Evolutionary conservation across 2,888 invertebrate genomes (phyloP), one percentile per base, ranked within the genome.

Genomic region (Antitype chi): DNA sequence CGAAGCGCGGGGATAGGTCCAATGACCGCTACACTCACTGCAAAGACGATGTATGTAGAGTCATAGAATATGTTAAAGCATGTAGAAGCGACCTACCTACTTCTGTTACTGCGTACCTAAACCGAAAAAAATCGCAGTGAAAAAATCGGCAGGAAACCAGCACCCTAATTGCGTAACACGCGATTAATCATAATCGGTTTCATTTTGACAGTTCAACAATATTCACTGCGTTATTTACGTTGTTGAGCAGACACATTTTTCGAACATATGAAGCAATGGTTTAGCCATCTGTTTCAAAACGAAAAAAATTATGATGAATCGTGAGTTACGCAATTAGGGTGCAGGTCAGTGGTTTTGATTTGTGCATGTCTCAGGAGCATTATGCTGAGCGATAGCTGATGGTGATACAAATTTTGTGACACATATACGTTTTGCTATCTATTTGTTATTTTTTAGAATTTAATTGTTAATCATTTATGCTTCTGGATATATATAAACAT

Each of bases 11-110:
- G 28, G 43, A 23, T 28, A 38, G 28, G 64, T 64, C 25, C 78
- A 85, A 71, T 70, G 70, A 60, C 69, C 76, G 55, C 66, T 53
- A 70, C 38, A 59, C 38, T 47, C 38, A 52, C 23, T 67, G 49
- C 52, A 23, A 62, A 74, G 59, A 43, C 60, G 70, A 81, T 62
- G 57, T 64, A 67, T 66, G 52, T 52, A 23, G 0, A 1, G 11
- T 25, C 60, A 77, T 13, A 71, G 60, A 60, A 25, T 32, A 32
- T 63, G 2, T 15, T n/a, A 49, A 62, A 53, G 0, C 0, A 20
- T 49, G 9, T 8, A 55, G 32, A 77, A 8, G 47, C 32, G 25
- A 59, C 59, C 17, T 17, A 17, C 8, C 7, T 23, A 20, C 9
- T 53, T 53, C 53, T 25, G 2, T 15, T 57, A 57, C 7, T 57